A percentile compares a stretch with the other conserved stretches of the same genome.
Evolutionary conservation across 2,797 vertebrate species (phyloP).

Genomic region (Amblyraja radiata): DNA sequence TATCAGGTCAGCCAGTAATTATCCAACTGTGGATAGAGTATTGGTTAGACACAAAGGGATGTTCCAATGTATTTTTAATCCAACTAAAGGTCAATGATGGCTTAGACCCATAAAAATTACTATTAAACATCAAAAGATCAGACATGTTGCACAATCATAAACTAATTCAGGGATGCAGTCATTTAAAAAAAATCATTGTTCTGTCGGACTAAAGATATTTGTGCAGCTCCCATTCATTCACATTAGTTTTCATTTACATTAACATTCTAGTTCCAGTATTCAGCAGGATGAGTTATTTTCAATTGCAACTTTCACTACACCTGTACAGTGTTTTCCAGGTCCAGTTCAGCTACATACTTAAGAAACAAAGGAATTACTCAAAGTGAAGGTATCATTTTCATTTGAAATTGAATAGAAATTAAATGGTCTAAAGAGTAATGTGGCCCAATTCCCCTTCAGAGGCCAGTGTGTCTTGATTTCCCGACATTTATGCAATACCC

Average conservation of each 20-base stretch:
- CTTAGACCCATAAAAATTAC: neutral
- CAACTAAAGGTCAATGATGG: neutral
- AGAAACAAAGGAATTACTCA: too few species aligned
- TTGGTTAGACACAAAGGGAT: neutral
- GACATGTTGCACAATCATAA: neutral
- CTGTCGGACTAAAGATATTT: neutral
- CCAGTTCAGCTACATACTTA: neutral
- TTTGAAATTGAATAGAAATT: slow-evolving; percentile 6
- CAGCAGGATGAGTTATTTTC: neutral
- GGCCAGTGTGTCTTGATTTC: neutral
- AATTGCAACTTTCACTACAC: neutral
- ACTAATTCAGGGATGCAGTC: neutral
- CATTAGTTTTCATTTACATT: neutral
- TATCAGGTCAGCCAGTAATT: neutral
- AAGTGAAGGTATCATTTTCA: neutral
- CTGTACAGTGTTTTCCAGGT: neutral
- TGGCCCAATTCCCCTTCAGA: neutral
- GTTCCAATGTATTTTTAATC: neutral
- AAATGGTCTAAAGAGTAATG: neutral
- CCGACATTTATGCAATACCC: neutral
- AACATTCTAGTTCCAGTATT: neutral
- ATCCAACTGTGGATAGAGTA: neutral
- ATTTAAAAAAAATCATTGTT: neutral
- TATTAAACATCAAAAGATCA: neutral
- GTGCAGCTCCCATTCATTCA: neutral